Evolutionary conservation across 2,113 vertebrate species (phyloP).

Genomic region (Polypterus senegalus): DNA sequence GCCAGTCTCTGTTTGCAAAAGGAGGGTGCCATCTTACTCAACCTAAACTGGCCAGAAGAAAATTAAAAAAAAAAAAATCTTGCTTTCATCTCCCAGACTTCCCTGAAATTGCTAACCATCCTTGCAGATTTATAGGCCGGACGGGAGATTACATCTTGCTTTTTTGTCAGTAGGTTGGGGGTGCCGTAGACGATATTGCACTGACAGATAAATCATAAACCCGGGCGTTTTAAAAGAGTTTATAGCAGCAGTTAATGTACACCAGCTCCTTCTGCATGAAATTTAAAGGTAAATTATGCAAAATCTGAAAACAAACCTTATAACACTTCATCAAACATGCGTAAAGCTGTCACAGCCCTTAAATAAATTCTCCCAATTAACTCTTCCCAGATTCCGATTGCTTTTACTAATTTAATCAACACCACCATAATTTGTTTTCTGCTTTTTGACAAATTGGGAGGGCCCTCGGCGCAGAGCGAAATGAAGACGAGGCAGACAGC

Average conservation of each 20-base stretch:
- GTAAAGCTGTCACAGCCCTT: conserved; percentile 68
- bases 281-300: conserved; percentile 88
- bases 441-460: conserved; percentile 36
- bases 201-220: conserved; percentile 63
- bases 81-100: conserved; percentile 44
- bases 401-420: conserved; percentile 80
- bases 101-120: conserved; percentile 53
- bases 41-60: too few relatives aligned
- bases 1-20: neutral
- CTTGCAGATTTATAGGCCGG: conserved; percentile 48
- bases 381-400: conserved; percentile 68
- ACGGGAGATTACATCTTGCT: conserved; percentile 45
- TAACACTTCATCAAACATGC: conserved; percentile 85
- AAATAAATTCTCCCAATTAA: conserved; percentile 80
- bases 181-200: conserved; percentile 33
- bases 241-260: conserved; percentile 64
- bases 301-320: conserved; percentile 80
- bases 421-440: conserved; percentile 48
- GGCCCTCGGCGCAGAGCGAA: too few relatives aligned
- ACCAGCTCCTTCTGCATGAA: conserved; percentile 41
- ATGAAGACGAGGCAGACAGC: neutral
- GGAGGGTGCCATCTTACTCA: too few relatives aligned
- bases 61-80: conserved; percentile 10
- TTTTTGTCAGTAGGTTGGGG: conserved; percentile 63
- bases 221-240: conserved; percentile 51